A percentile compares a stretch with the other conserved stretches of the same genome.
Evolutionary conservation across 2,113 vertebrate genomes (phyloP).

Genomic region (Plecturocebus donacophilus): DNA sequence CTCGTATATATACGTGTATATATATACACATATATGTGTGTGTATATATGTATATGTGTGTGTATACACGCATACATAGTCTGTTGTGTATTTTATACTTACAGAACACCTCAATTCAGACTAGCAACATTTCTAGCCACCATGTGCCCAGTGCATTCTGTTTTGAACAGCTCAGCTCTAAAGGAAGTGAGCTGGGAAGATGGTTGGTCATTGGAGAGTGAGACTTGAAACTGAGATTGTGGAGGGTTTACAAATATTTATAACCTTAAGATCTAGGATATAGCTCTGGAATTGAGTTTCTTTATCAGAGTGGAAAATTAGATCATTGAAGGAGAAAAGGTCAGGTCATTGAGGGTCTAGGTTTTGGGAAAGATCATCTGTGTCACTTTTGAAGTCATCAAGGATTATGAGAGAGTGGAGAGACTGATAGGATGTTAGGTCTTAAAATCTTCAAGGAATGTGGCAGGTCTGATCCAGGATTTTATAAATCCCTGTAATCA

Average conservation of each 20-base stretch:
- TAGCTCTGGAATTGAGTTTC: background rate
- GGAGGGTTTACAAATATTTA: background rate
- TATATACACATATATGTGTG: too few species aligned
- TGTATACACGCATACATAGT: background rate
- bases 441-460: background rate
- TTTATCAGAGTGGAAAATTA: background rate
- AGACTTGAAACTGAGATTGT: background rate
- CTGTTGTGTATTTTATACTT: background rate
- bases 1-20: too few species aligned
- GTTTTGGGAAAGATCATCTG: background rate
- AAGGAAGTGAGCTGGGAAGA: background rate
- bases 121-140: background rate
- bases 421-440: background rate
- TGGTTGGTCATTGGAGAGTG: background rate
- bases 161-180: background rate
- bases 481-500: background rate
- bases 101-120: background rate
- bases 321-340: background rate
- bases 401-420: background rate
- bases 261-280: background rate
- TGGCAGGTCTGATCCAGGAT: background rate
- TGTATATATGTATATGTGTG: too few species aligned
- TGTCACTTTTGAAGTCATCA: background rate
- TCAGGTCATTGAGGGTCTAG: background rate
- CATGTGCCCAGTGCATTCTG: background rate